Base-by-base conservation (phyloP, 2,797 vertebrate species). In the Mormyrus proboscirostris region DNA sequence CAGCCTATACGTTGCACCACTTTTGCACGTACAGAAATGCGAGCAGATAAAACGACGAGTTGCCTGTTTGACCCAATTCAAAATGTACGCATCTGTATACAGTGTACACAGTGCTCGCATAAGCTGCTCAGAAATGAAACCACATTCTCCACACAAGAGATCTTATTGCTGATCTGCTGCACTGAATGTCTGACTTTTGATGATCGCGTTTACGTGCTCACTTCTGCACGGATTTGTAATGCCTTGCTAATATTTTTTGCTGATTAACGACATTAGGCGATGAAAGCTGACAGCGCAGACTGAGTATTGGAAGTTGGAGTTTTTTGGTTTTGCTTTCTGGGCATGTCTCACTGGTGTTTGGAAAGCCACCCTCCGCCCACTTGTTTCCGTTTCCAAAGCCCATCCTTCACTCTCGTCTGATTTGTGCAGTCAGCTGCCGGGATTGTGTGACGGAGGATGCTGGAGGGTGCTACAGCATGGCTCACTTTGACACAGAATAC, bases 401-500 rank as follows among this genome's bases (percentile, higher is more conserved):
- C 14, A 89, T 47, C 88, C 88, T 25, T 57, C 55, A 51, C 87
- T 14, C 16, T 19, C 0, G 25, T 83, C 44, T 87, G 59, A 86
- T 9, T 50, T n/a, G 49, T 90, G 84, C 76, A 94, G 95, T 51
- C 87, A 93, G 91, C 94, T 94, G 93, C 93, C 76, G 90, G 47
- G 79, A 90, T 65, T 62, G 89, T 59, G 57, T 92, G 88, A 89
- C 82, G 87, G 89, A 90, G 92, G 93, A 93, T 90, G 93, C 89
- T 38, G 91, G 92, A 92, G 93, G 90, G 88, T 91, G 93, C 86
- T 91, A 93, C 84, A 89, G 91, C 90, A 99, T 99, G 98, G 97
- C 97, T 12, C 97, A 98, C 91, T 98, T 98, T 93, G 97, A 98
- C 93, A 98, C 98, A 0, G 97, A 98, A 92, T 99, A 99, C 94